Conservation (phyloP, 2,113 vertebrate species). For the Paramormyrops kingsleyae region DNA sequence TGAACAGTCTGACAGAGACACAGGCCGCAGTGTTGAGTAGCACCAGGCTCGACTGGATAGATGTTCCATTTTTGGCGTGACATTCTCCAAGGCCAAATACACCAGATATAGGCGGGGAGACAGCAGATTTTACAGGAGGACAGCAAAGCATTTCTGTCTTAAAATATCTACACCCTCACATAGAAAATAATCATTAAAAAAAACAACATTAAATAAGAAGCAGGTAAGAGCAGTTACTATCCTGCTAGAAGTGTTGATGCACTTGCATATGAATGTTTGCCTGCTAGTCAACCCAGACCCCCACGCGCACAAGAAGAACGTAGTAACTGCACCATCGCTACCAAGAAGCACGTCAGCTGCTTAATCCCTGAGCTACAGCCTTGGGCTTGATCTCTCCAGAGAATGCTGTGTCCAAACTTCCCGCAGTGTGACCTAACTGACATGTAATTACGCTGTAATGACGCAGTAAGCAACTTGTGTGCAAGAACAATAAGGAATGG, state of each 20-base stretch:
- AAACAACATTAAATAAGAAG: constrained; percentile 35
- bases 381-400: not conserved
- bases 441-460: not conserved
- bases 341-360: not conserved
- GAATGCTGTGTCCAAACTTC: constrained; percentile 13
- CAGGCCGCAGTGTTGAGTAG: constrained; percentile 50
- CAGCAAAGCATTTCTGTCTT: constrained; percentile 45
- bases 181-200: constrained; percentile 27
- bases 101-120: constrained; percentile 49
- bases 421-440: not conserved
- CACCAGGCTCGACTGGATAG: constrained; percentile 60
- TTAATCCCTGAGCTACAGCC: constrained; percentile 59
- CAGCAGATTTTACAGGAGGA: constrained; percentile 44
- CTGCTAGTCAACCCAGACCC: not conserved
- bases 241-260: constrained; percentile 5
- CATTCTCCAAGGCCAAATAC: constrained; percentile 37
- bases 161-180: constrained; percentile 32
- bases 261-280: constrained; percentile 34
- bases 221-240: constrained; percentile 14
- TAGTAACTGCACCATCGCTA: not conserved
- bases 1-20: constrained; percentile 66
- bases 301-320: constrained; percentile 8
- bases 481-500: not conserved
- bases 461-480: not conserved
- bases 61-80: constrained; percentile 46